Conservation (phyloP, 2,888 invertebrate species). For the Phorcus lineatus region DNA sequence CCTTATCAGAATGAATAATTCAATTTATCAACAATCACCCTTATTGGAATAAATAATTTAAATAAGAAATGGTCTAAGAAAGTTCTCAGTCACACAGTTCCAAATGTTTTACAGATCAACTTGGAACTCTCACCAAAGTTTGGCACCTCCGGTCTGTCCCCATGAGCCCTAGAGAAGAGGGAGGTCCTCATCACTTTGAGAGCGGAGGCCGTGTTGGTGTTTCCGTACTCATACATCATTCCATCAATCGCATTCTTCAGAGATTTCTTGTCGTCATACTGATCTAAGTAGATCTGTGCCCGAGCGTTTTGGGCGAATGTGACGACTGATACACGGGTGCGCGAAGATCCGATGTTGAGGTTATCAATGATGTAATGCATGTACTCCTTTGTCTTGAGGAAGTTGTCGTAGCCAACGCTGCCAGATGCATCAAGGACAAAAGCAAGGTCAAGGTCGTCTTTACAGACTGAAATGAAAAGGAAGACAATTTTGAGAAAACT, state of each 20-base stretch:
- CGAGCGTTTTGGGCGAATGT: constrained; percentile 59
- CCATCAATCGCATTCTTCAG: constrained; percentile 67
- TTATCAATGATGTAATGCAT: constrained; percentile 56
- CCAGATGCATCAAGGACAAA: constrained; percentile 69
- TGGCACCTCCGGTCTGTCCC: constrained; percentile 58
- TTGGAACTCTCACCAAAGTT: constrained; percentile 63
- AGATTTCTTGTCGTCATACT: constrained; percentile 52
- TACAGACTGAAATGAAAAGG: constrained; percentile 47
- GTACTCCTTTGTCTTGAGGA: constrained; percentile 61
- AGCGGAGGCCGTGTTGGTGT: constrained; percentile 70
- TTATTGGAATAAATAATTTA: no score
- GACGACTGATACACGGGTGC: constrained; percentile 62
- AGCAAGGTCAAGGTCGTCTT: constrained; percentile 60
- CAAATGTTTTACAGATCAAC: no score
- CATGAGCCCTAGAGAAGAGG: constrained; percentile 52
- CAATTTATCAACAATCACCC: no score
- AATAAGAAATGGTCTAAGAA: no score
- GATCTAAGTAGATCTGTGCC: constrained; percentile 62
- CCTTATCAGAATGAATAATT: no score
- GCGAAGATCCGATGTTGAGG: constrained; percentile 54
- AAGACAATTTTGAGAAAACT: no score
- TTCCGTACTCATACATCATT: constrained; percentile 65
- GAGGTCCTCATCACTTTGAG: constrained; percentile 56
- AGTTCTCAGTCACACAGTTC: no score
- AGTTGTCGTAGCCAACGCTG: constrained; percentile 63